phyloP scores from a whole-genome alignment of 2,797 vertebrate genomes.

The Triplophysa yarkandensis region DNA sequence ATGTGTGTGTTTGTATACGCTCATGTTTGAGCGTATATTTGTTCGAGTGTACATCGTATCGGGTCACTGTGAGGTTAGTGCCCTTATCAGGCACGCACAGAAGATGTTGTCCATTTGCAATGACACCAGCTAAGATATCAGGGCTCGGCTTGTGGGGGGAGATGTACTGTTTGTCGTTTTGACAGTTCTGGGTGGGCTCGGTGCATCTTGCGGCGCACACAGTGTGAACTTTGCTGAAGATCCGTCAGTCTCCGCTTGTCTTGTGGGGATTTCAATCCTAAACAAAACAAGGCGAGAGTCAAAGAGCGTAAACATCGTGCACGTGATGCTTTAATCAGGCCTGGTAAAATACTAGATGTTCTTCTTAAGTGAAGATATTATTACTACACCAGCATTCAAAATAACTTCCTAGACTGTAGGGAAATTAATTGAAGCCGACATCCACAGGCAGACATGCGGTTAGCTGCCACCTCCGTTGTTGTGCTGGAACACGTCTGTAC shows the following conservation, averaged over 20 bases:
- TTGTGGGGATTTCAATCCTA: constrained; percentile 70
- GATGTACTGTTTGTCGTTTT: constrained; percentile 72
- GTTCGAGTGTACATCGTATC: constrained; percentile 52
- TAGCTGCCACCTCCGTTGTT: constrained; percentile 54
- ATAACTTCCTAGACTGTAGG: constrained; percentile 32
- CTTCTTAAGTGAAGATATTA: constrained; percentile 24
- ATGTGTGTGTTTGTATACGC: constrained; percentile 17
- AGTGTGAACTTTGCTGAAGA: constrained; percentile 72
- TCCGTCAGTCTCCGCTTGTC: constrained; percentile 67
- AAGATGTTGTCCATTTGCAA: constrained; percentile 73
- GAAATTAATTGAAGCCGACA: constrained; percentile 50
- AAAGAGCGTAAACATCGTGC: constrained; percentile 48
- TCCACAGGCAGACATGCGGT: constrained; percentile 43
- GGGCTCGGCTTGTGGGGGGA: constrained; percentile 61
- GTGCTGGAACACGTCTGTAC: constrained; percentile 36
- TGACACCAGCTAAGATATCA: constrained; percentile 69
- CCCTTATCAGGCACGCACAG: constrained; percentile 71
- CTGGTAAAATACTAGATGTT: constrained; percentile 19
- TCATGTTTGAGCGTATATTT: constrained; percentile 50
- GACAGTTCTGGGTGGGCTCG: constrained; percentile 73
- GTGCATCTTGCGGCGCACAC: constrained; percentile 68
- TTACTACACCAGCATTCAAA: constrained; percentile 31
- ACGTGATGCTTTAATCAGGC: constrained; percentile 52
- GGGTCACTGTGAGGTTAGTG: constrained; percentile 72
- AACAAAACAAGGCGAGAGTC: constrained; percentile 60